Evolutionary conservation across 2,113 vertebrate species (phyloP).

Genomic region (Thymallus thymallus): DNA sequence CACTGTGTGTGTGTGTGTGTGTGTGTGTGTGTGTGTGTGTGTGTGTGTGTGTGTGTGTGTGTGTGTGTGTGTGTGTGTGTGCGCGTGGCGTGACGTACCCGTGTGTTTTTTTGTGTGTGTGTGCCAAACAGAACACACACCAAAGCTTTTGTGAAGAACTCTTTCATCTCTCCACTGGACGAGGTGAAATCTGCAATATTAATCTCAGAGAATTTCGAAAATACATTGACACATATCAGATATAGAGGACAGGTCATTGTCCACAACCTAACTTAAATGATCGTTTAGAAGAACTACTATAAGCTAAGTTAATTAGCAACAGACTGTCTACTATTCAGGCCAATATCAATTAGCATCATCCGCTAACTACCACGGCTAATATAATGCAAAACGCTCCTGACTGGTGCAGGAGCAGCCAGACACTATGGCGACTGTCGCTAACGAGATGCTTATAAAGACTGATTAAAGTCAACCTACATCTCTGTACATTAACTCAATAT

Average conservation of each 20-base stretch:
- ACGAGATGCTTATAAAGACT: slow-evolving; percentile 8
- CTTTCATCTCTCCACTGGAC: slow-evolving; percentile 1
- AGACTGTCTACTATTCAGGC: slow-evolving; percentile 30
- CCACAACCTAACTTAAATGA: slow-evolving; percentile 36
- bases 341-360: slow-evolving; percentile 6
- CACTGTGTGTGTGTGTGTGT: slow-evolving; percentile 6
- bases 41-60: slow-evolving; percentile 4
- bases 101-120: background rate
- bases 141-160: slow-evolving; percentile 48
- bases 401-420: background rate
- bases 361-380: slow-evolving; percentile 7
- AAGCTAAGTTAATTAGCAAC: slow-evolving; percentile 13
- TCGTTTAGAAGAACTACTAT: slow-evolving; percentile 31
- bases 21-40: too few species aligned
- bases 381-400: slow-evolving; percentile 20
- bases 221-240: slow-evolving; percentile 59
- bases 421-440: slow-evolving; percentile 17
- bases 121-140: slow-evolving; percentile 56
- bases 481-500: background rate
- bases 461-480: background rate
- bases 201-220: slow-evolving; percentile 58
- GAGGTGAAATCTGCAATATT: slow-evolving; percentile 59
- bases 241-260: slow-evolving; percentile 67
- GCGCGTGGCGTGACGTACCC: too few species aligned
- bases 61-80: background rate